Base-by-base conservation (phyloP, 2,797 vertebrate species). In the Spea hammondii region DNA sequence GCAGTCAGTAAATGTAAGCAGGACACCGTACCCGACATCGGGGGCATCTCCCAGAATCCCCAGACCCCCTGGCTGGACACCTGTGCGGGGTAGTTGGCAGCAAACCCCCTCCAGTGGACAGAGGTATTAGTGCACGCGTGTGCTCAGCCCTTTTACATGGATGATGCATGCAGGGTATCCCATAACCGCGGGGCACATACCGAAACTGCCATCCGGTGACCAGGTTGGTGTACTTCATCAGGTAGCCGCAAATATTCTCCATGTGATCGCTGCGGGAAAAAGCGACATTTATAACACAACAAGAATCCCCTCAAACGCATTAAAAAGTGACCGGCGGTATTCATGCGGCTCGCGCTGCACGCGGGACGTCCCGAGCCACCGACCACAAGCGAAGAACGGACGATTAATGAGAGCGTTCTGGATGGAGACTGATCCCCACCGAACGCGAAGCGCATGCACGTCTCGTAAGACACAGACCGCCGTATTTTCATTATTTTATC, bases 171-270 rank as follows among this genome's bases (percentile, higher is more conserved):
- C 32, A 32, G 32, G 32, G 51, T 54, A 54, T 54, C 51, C 51
- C 51, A 7, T 32, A 59, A 59, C 14, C 4, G 1, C 44, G 6
- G 32, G 59, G 11, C 13, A 87, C 94, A 93, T 91, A 98, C 97
- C 98, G 91, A 84, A 95, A 99, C 68, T 99, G 98, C 98, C 98
- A 99, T 50, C 98, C 98, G n/a, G 97, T 99, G 73, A 99, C 98
- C 5, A 99, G 93, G 87, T 99, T 99, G 72, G 98, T 99, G 70
- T 99, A 99, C 84, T 99, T 99, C 97, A 98, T 98, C 85, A 99
- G 87, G 86, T 98, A 98, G 49, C 98, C 98, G 73, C 89, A 94
- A 69, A 99, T 96, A 83, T 96, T 98, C 89, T 99, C 98, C 98
- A 99, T 98, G 89, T 99, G 96, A 85, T 99, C 97, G 84, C 96